Conservation (phyloP, 2,797 vertebrate genomes). For the Characodon lateralis region DNA sequence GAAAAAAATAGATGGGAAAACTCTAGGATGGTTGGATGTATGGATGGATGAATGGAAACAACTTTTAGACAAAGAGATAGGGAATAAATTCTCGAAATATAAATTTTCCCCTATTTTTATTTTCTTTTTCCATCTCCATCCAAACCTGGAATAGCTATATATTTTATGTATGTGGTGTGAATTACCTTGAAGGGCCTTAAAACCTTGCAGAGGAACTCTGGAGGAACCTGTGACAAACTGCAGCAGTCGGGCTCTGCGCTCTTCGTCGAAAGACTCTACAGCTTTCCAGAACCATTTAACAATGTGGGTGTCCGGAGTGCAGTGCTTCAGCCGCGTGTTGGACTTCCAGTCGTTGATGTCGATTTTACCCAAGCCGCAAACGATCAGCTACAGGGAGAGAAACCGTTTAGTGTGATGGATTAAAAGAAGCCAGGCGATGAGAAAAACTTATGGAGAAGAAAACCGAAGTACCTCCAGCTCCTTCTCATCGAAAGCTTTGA, state of each 20-base stretch:
- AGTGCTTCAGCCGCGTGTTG: constrained; percentile 98
- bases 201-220: constrained; percentile 95
- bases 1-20: background rate
- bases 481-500: constrained; percentile 98
- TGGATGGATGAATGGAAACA: background rate
- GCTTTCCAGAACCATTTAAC: constrained; percentile 99
- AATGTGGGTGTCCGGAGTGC: constrained; percentile 92
- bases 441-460: background rate
- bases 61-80: background rate
- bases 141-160: background rate
- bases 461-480: constrained; percentile 88
- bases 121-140: background rate
- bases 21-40: background rate
- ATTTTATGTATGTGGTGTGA: background rate
- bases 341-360: constrained; percentile 97
- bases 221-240: constrained; percentile 98
- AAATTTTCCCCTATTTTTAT: background rate
- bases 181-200: constrained; percentile 97
- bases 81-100: background rate
- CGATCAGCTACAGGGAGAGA: constrained; percentile 85
- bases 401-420: background rate
- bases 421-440: background rate
- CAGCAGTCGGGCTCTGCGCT: constrained; percentile 90
- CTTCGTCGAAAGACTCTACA: constrained; percentile 96
- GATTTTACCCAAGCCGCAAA: constrained; percentile 96